A percentile compares a stretch with the other conserved stretches of the same genome.
Evolutionary conservation across 2,113 vertebrate genomes (phyloP).

Genomic region (Cervus canadensis): DNA sequence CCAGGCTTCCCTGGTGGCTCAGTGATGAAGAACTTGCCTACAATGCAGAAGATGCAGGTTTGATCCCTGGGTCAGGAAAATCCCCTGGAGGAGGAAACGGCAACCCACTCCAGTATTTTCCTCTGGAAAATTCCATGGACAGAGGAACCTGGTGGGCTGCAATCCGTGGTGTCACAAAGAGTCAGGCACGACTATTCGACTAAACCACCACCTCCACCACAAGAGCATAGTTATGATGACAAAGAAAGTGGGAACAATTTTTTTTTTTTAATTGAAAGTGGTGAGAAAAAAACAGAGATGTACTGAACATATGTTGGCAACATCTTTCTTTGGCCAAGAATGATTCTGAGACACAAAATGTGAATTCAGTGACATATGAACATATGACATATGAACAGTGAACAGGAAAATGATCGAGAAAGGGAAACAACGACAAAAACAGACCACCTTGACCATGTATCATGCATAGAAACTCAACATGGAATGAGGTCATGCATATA

Average conservation of each 20-base stretch:
- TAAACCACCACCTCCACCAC: neutral
- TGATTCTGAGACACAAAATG: neutral
- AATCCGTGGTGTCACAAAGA: neutral
- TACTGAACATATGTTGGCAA: neutral
- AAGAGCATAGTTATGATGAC: neutral
- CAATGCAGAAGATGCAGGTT: neutral
- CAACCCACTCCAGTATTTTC: neutral
- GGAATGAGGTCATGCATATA: neutral
- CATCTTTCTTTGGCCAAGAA: neutral
- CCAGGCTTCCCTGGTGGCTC: neutral
- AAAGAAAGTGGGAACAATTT: neutral
- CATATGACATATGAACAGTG: neutral
- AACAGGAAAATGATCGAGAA: neutral
- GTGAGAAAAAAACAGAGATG: neutral
- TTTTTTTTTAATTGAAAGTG: neutral
- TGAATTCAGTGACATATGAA: neutral
- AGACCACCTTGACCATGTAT: neutral
- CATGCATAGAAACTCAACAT: neutral
- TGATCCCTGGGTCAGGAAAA: neutral
- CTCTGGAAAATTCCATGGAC: neutral
- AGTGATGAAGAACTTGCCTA: neutral
- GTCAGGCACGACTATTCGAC: fast-evolving
- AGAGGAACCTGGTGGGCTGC: neutral
- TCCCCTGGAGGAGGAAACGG: neutral
- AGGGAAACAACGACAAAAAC: neutral